Conservation (phyloP, 2,113 vertebrate species). For the Chlorocebus sabaeus region DNA sequence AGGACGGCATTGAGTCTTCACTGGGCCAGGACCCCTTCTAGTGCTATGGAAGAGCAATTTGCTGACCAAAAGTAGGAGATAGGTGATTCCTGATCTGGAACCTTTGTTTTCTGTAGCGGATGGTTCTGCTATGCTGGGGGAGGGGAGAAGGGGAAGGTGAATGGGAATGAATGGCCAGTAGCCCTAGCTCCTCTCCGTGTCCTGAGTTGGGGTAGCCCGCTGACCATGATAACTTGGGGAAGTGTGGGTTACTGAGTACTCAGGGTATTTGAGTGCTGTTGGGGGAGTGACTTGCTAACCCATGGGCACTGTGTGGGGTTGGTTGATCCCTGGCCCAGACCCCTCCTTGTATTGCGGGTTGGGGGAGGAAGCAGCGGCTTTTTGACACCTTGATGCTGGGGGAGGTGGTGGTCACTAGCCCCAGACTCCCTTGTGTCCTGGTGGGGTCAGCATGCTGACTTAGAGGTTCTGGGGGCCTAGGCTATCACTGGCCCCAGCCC, state of each 20-base stretch:
- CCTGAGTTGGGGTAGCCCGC: not conserved
- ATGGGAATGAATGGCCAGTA: not conserved
- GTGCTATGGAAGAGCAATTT: not conserved
- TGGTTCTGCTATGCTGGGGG: not conserved
- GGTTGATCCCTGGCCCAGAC: not conserved
- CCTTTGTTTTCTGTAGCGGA: not conserved
- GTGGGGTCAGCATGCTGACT: not conserved
- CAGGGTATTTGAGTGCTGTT: conserved; percentile 49
- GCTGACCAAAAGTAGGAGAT: not conserved
- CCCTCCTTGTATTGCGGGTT: not conserved
- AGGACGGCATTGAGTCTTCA: not conserved
- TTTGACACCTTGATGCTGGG: not conserved
- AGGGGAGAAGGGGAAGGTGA: not conserved
- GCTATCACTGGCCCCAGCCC: not conserved
- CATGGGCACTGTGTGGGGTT: conserved; percentile 25
- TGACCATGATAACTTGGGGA: not conserved
- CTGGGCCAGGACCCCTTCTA: not conserved
- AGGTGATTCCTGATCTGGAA: not conserved
- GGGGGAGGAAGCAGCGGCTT: conserved; percentile 27
- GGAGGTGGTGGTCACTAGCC: not conserved
- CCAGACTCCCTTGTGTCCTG: not conserved
- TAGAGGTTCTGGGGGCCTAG: not conserved
- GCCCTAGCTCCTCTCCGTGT: not conserved
- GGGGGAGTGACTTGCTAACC: conserved; percentile 52
- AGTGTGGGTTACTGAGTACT: conserved; percentile 4